Conservation (phyloP, 2,797 vertebrate species). For the Margarornis squamiger region DNA sequence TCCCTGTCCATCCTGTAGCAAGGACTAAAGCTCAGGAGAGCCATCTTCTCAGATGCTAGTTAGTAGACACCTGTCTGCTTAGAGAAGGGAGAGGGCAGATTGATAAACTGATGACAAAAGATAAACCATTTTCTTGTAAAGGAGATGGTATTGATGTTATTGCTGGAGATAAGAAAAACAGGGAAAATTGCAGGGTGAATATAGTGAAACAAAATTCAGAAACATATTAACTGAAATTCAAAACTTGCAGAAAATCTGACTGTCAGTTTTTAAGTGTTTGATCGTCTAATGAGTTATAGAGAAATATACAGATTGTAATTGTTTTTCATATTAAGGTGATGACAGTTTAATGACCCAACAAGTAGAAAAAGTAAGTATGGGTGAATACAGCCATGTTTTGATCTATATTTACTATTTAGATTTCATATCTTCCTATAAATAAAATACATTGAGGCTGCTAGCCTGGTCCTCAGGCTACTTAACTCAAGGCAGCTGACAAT, state of each 20-base stretch:
- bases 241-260: neutral
- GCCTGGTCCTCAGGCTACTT: neutral
- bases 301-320: neutral
- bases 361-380: neutral
- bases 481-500: neutral
- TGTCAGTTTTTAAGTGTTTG: neutral
- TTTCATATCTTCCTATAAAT: neutral
- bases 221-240: neutral
- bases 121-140: fast-evolving
- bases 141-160: neutral
- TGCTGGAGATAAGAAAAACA: neutral
- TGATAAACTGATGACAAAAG: neutral
- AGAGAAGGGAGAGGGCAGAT: neutral
- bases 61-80: neutral
- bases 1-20: neutral
- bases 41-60: neutral
- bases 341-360: neutral
- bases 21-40: neutral
- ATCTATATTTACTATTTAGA: neutral
- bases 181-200: neutral
- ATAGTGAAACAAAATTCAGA: neutral
- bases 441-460: neutral
- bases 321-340: neutral
- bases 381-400: neutral
- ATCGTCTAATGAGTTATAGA: neutral